Evolutionary conservation across 2,888 invertebrate species (phyloP), one percentile per base, ranked within the genome.

Genomic region (Dyspetes luteomarginatus): DNA sequence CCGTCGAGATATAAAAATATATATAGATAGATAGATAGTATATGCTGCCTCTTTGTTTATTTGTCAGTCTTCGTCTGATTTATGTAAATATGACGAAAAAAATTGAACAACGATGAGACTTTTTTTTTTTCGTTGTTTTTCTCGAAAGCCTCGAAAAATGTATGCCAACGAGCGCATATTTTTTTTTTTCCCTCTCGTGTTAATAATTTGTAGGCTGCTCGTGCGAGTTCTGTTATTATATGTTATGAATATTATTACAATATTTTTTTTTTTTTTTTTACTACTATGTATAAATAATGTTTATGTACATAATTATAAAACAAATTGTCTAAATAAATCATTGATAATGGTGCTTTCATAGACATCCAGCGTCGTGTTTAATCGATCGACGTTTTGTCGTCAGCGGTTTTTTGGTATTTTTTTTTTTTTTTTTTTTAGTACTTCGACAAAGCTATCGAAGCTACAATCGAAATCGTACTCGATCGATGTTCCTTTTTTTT

Each of bases 321-420:
- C 43, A 74, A 78, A 86, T 87, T 86, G 86, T 89, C 85, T 86
- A 85, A 90, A 89, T 89, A 90, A 90, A 89, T 85, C 84, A 88
- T 89, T 85, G 88, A 90, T 88, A 89, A 90, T 89, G 88, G 88
- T 90, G 89, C 89, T 91, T 91, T 90, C 86, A 88, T 87, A 90
- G 68, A 87, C 69, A 78, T 52, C 52, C 78, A 78, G 85, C 68
- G 79, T 83, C 83, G 41, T n/a, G n/a, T 84, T 71, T 79, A 74
- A 48, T 30, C 64, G 60, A 58, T 82, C 64, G 78, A 22, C 24
- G 22, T 15, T 41, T 41, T 9, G 30, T 26, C 9, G 43, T 3
- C 43, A 17, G n/a, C n/a, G n/a, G n/a, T n/a, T n/a, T n/a, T n/a
- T n/a, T n/a, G n/a, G n/a, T n/a, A 22, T 26, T 5, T 22, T 9